A percentile compares a stretch with the other conserved stretches of the same genome.
Evolutionary conservation across 2,113 vertebrate species (phyloP).

Genomic region (Chloropsis hardwickii): DNA sequence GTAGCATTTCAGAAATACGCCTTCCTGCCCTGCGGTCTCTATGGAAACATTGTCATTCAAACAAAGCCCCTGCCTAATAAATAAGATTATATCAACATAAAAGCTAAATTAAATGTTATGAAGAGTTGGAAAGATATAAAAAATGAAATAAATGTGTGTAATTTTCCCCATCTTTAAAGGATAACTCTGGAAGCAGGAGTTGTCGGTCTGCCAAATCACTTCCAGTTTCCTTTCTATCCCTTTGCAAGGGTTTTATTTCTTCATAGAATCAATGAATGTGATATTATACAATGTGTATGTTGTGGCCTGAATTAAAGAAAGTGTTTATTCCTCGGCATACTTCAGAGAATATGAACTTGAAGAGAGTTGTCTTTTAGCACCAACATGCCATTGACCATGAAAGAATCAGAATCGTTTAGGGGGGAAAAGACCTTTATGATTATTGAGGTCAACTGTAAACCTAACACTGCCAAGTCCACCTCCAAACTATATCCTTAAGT

Average conservation of each 20-base stretch:
- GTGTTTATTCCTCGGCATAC: rapidly evolving
- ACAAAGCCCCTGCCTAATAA: background rate
- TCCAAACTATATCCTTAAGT: background rate
- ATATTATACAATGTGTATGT: background rate
- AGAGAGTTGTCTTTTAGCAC: background rate
- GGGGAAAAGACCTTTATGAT: background rate
- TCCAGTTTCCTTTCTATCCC: background rate
- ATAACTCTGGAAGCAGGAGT: background rate
- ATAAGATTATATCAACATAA: background rate
- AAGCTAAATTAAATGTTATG: background rate
- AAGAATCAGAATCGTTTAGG: background rate
- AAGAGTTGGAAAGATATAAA: background rate
- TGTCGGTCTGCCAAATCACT: background rate
- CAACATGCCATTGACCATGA: rapidly evolving
- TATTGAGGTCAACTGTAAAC: rapidly evolving
- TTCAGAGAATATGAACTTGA: background rate
- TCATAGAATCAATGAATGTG: background rate
- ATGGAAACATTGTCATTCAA: background rate
- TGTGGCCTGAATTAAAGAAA: background rate
- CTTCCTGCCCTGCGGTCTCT: background rate
- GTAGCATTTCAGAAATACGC: background rate
- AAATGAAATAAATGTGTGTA: background rate
- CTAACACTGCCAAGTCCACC: background rate
- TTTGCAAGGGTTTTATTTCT: background rate
- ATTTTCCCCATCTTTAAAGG: background rate